Base-by-base conservation (phyloP, 92 coral and sea anemone species). In the Palythoa heliodiscus region DNA sequence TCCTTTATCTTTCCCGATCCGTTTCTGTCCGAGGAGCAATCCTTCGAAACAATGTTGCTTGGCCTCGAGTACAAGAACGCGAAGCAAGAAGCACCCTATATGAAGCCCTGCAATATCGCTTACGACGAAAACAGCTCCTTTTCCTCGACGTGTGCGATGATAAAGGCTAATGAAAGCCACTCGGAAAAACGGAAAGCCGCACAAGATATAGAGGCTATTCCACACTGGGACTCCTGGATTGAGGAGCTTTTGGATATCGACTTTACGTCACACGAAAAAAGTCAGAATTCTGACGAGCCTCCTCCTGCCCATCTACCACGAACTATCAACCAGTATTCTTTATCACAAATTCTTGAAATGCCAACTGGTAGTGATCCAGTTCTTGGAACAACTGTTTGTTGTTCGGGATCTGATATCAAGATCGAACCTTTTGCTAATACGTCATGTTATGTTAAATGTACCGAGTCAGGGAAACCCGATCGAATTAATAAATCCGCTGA, bases 221-320 rank as follows among this genome's bases (percentile, higher is more conserved):
- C 84, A 2, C 84, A 80, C 7, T 80, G 84, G 84, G 84, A 80
- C 57, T 20, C 84, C 1, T 80, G 84, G 84, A 80, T 80, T 17
- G 84, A 80, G 39, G 84, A 80, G n/a, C 70, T 80, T 13, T 47
- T 80, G 74, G 52, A 47, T 2, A 5, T 80, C 38, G 40, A 69
- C 73, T 69, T 69, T 13, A 6, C 84, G 6, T 70, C 84, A 50
- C 84, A 80, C 25, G 84, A 80, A 11, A 80, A 66, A 80, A 40
- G 38, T 19, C 67, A 61, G 54, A 16, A n/a, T 16, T 19, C 14
- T 9, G 60, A 48, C 2, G 75, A 80, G 8, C 74, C 84, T 22
- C n/a, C n/a, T n/a, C n/a, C n/a, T n/a, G n/a, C n/a, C n/a, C 53
- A 15, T 15, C 73, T 39, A 20, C 84, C 84, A 24, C 23, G 84